phyloP scores from a whole-genome alignment of 2,888 invertebrate species.

The Pristionchus entomophagus region DNA sequence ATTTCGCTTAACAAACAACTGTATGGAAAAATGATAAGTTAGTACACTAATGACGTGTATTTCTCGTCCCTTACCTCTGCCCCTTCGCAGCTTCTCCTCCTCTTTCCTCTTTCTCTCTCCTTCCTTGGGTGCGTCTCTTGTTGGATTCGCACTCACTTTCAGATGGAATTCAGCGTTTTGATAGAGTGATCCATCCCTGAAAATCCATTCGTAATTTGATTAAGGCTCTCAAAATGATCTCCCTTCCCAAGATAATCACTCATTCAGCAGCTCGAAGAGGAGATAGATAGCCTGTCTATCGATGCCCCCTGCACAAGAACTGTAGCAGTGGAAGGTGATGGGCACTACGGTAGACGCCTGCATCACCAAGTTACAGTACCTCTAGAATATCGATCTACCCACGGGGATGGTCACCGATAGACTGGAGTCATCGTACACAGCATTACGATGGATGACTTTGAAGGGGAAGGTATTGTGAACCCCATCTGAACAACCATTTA shows the following conservation, averaged over 20 bases:
- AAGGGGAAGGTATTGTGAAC: not conserved
- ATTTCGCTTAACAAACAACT: not conserved
- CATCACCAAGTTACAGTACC: no score
- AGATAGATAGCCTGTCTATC: slow-evolving; percentile 17
- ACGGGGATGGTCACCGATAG: slow-evolving; percentile 10
- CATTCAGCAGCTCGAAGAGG: slow-evolving; percentile 20
- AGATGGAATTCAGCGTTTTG: not conserved
- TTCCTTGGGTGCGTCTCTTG: slow-evolving; percentile 24
- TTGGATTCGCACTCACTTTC: slow-evolving; percentile 27
- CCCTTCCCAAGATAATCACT: not conserved
- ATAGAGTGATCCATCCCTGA: not conserved
- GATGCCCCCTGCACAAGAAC: slow-evolving; percentile 40
- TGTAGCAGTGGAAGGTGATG: slow-evolving; percentile 10
- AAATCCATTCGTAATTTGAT: not conserved
- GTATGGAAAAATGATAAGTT: no score
- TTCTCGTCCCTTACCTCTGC: not conserved
- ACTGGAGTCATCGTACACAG: not conserved
- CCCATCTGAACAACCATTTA: not conserved
- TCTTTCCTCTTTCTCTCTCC: not conserved
- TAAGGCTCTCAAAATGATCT: no score
- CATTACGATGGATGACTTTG: not conserved
- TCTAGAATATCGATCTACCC: no score
- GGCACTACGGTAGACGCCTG: slow-evolving; percentile 1
- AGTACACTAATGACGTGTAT: not conserved
- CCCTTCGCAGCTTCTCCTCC: not conserved